Base-by-base conservation (phyloP, 2,113 vertebrate genomes). In the Brevimyrus niger region DNA sequence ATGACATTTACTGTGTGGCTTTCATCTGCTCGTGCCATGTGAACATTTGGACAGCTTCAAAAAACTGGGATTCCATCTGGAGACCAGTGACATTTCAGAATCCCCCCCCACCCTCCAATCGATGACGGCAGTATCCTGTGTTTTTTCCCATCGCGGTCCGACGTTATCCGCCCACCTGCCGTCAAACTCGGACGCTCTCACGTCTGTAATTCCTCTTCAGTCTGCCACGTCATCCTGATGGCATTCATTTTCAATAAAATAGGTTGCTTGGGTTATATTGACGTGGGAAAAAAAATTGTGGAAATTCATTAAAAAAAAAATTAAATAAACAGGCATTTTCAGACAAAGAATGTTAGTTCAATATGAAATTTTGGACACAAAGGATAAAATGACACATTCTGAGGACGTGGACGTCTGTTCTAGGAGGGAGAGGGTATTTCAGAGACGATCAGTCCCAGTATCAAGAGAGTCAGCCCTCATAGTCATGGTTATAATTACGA, bases 21-120 rank as follows among this genome's bases (percentile, higher is more conserved):
- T 61, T 61, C 51, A 44, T 61, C 87, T n/a, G 87, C 35, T 23
- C 87, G 38, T 42, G 35, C 38, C 35, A 35, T n/a, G 55, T 50
- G 55, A 44, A 87, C 53, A 58, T 65, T 87, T 15, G 53, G 87
- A 21, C 17, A 42, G 85, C 85, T 87, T 87, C 85, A 87, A 8
- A 53, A 87, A 87, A n/a, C 48, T 31, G 55, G 51, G 87, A 46
- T 87, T 87, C 55, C 87, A 58, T 44, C 51, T 87, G 55, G 87
- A 87, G 87, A 87, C 31, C 85, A 55, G 53, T 87, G 87, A 87
- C 87, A 87, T 87, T 61, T 87, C 87, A 10, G 55, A 87, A 35
- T 15, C 55, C 5, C n/a, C n/a, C 82, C 7, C 2, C 10, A 4
- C 47, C 48, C 83, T 27, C 17, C 17, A 19, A 47, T 11, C 31